phyloP scores from a whole-genome alignment of 2,888 invertebrate species.

The Deilephila elpenor region DNA sequence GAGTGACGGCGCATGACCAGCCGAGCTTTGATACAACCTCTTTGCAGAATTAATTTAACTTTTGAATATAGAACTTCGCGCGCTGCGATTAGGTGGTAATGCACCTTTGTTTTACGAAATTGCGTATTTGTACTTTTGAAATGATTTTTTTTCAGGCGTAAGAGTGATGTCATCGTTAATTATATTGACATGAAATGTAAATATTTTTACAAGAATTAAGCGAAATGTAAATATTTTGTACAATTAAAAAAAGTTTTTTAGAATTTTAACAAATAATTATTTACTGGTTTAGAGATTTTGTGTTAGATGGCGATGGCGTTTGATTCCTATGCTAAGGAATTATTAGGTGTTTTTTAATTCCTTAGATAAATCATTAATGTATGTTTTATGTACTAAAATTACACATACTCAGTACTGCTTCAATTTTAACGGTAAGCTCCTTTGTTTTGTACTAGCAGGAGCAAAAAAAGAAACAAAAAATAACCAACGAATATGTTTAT shows the following conservation, averaged over 20 bases:
- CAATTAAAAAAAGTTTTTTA: no score
- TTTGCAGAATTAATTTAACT: slow-evolving; percentile 28
- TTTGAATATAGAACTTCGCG: neutral
- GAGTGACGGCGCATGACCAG: slow-evolving; percentile 46
- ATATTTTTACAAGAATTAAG: no score
- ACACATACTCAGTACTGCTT: neutral
- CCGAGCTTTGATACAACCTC: slow-evolving; percentile 30
- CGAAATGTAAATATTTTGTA: no score
- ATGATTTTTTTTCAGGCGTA: neutral
- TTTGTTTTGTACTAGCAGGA: neutral
- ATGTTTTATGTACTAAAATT: no score
- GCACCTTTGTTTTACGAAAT: neutral
- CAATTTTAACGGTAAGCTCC: neutral
- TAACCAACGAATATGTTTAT: neutral
- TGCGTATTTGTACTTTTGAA: neutral
- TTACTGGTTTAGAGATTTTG: no score
- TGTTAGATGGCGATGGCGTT: no score
- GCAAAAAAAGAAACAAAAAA: neutral
- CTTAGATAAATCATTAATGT: no score
- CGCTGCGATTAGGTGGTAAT: neutral
- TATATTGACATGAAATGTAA: no score
- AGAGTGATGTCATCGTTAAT: neutral
- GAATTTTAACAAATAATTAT: no score
- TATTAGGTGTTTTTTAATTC: no score
- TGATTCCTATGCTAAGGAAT: no score